These are phyloP conservation scores for Lasiommata megera DNA, from an alignment of 2,888 invertebrate species.

Conservation along the genomic window DNA sequence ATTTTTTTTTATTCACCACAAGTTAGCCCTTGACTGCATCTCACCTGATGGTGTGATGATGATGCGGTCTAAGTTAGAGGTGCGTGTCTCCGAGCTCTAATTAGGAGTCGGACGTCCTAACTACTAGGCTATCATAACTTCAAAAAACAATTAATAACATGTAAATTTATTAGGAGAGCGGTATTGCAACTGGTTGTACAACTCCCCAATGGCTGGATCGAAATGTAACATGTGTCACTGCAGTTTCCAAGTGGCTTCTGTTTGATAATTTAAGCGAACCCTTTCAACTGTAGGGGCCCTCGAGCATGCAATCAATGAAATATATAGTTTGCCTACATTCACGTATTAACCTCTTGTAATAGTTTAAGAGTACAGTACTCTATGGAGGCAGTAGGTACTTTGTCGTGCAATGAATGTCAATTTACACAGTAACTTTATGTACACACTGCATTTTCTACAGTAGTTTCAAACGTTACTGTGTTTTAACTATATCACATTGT, in stretches of 20 bases:
- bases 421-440: not conserved
- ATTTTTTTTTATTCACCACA: too few species aligned
- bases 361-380: conserved; percentile 23
- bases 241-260: conserved; percentile 75
- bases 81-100: too few species aligned
- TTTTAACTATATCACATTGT: too few species aligned
- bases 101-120: too few species aligned
- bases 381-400: conserved; percentile 4
- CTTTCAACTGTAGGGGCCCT: conserved; percentile 53
- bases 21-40: too few species aligned
- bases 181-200: conserved; percentile 38
- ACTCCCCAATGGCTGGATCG: conserved; percentile 39
- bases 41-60: too few species aligned
- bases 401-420: conserved; percentile 4
- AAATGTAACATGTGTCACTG: conserved; percentile 77
- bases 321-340: conserved; percentile 58
- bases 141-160: too few species aligned
- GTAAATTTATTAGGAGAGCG: conserved; percentile 40
- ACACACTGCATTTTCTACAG: too few species aligned
- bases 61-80: too few species aligned
- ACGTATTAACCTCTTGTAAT: conserved; percentile 34
- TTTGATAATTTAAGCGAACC: conserved; percentile 70
- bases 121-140: too few species aligned
- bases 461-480: too few species aligned
- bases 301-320: conserved; percentile 58